A percentile compares a stretch with the other conserved stretches of the same genome.
phyloP scores from a whole-genome alignment of 1,140 invertebrate genomes.

The Lepidotrigona ventralis region DNA sequence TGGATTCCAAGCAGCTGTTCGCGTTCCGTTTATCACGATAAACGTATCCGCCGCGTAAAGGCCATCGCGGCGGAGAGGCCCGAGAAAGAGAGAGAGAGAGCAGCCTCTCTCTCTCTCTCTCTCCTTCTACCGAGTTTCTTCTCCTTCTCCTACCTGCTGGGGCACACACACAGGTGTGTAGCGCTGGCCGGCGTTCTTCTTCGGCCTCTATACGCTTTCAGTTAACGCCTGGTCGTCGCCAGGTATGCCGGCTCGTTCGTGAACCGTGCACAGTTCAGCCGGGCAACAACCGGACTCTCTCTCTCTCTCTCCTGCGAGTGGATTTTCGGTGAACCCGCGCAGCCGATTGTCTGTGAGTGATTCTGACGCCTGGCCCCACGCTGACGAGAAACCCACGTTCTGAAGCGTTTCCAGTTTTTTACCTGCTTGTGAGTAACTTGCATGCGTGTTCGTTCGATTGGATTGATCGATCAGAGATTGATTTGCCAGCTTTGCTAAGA shows the following conservation, averaged over 20 bases:
- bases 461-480: too few relatives aligned
- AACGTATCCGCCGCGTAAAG: constrained; percentile 67
- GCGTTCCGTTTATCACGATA: constrained; percentile 32
- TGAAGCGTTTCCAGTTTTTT: too few relatives aligned
- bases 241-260: constrained; percentile 59
- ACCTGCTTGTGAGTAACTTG: too few relatives aligned
- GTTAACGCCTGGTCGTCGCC: constrained; percentile 71
- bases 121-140: constrained; percentile 44
- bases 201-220: constrained; percentile 68
- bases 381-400: not conserved
- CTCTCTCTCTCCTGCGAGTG: too few relatives aligned
- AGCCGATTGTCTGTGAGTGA: not conserved
- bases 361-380: too few relatives aligned
- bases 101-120: too few relatives aligned
- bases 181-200: constrained; percentile 60
- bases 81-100: too few relatives aligned
- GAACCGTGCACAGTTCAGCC: not conserved
- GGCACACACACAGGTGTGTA: constrained; percentile 73
- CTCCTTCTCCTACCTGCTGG: constrained; percentile 61
- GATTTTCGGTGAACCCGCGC: not conserved
- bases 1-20: constrained; percentile 12
- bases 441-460: too few relatives aligned
- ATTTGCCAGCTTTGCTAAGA: too few relatives aligned
- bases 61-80: constrained; percentile 46
- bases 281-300: not conserved